phyloP scores from a whole-genome alignment of 2,888 invertebrate genomes.

The Epistrophella euchroma region DNA sequence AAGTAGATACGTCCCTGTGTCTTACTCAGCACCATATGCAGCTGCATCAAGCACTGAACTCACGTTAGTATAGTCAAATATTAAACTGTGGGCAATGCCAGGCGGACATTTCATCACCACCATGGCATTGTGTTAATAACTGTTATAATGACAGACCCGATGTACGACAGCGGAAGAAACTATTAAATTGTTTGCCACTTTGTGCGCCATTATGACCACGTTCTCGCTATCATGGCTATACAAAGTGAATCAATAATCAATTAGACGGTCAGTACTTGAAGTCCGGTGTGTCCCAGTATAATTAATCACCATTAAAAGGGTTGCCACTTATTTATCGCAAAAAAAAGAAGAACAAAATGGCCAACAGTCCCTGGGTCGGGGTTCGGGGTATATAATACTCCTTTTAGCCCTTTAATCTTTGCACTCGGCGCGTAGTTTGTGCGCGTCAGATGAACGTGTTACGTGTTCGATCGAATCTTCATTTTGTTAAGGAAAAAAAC shows the following conservation, averaged over 20 bases:
- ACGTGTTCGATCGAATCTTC: constrained; percentile 63
- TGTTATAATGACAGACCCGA: constrained; percentile 57
- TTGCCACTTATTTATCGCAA: constrained; percentile 48
- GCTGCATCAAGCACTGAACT: constrained; percentile 20
- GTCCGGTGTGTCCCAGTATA: constrained; percentile 50
- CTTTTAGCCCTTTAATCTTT: constrained; percentile 69
- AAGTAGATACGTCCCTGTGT: background rate
- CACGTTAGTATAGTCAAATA: background rate
- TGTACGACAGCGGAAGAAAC: constrained; percentile 61
- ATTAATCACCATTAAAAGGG: constrained; percentile 74
- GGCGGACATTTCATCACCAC: constrained; percentile 62
- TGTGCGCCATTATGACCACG: constrained; percentile 31
- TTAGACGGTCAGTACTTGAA: constrained; percentile 53
- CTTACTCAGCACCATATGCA: background rate
- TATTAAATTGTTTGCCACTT: constrained; percentile 64
- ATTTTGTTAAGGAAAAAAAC: constrained; percentile 53
- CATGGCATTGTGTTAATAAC: constrained; percentile 63
- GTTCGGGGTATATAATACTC: constrained; percentile 15
- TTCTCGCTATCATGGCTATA: constrained; percentile 49
- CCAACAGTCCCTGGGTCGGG: background rate
- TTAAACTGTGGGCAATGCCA: constrained; percentile 46
- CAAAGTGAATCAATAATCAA: constrained; percentile 63
- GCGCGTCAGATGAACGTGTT: constrained; percentile 20
- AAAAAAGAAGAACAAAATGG: background rate
- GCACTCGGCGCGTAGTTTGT: constrained; percentile 32